Evolutionary conservation across 2,113 vertebrate genomes (phyloP).

Genomic region (Lophotis ruficrista): DNA sequence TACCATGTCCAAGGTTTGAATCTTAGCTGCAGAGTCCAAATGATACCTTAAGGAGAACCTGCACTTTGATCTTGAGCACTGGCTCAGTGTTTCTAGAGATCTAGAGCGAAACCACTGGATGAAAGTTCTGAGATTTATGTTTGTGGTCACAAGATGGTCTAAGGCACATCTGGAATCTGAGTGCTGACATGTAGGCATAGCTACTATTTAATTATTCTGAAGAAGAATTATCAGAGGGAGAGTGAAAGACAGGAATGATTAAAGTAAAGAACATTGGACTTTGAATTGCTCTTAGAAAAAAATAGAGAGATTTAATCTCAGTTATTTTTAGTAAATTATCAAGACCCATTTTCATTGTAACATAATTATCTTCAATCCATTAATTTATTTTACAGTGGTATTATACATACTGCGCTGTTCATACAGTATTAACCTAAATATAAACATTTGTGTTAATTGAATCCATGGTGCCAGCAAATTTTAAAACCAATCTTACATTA

Average conservation of each 20-base stretch:
- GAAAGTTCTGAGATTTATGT: neutral
- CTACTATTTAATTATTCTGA: neutral
- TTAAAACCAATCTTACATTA: neutral
- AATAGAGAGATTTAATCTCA: neutral
- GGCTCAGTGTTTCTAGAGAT: neutral
- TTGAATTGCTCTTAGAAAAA: neutral
- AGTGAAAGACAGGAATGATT: neutral
- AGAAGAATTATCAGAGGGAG: neutral
- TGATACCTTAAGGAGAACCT: neutral
- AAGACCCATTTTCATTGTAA: neutral
- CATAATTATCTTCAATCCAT: neutral
- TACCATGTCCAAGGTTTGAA: neutral
- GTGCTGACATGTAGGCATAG: neutral
- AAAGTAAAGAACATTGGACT: neutral
- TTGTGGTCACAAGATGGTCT: neutral
- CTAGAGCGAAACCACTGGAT: neutral
- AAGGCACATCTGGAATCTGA: neutral
- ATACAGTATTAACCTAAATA: neutral
- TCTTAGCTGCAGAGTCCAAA: neutral
- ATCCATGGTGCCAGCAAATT: neutral
- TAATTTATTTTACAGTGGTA: slow-evolving; percentile 4
- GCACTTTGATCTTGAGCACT: neutral
- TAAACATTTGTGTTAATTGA: neutral
- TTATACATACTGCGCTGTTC: neutral
- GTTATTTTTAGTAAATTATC: slow-evolving; percentile 9